Evolutionary conservation across 2,797 vertebrate genomes (phyloP), one percentile per base, ranked within the genome.

Genomic region (Hozukius guyotensis): DNA sequence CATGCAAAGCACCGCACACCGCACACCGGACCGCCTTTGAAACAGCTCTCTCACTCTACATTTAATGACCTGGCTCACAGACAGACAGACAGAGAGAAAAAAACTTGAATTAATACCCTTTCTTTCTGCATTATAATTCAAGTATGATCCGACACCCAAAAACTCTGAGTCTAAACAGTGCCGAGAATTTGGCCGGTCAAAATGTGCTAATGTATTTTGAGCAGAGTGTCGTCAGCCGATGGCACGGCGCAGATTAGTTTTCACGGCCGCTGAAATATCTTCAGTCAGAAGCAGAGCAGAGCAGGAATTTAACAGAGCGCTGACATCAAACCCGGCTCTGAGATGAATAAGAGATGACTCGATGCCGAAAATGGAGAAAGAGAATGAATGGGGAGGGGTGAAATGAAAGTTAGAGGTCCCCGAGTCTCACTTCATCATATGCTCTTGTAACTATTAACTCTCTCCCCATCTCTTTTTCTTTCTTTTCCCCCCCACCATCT

Each of bases 281-380:
- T 70, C 46, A 75, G 68, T 77, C 53, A 72, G 27, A 81, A 56
- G 63, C 62, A 64, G 75, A 78, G 72, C 66, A 71, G 24, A 77
- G 72, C 66, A 71, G 24, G 75, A 60, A 67, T 81, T 78, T 65
- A 71, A 78, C 80, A 29, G 72, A 67, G 72, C 36, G 20, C 71
- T 55, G 70, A 84, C 68, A 74, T 79, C 72, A 77, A 78, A 60
- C 80, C 36, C 14, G 7, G 78, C 56, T 56, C 52, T 2, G 60
- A 69, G 71, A 80, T 87, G 74, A 92, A 90, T 89, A 78, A 90
- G 76, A 80, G 61, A 91, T 85, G 81, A 69, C 67, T 62, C 9
- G 42, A 67, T 27, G 77, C 83, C 72, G 80, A 78, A 81, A 83
- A 83, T 72, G 81, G 78, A 75, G 71, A 75, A 77, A 67, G 82